Evolutionary conservation across 1,140 invertebrate species (phyloP).

Genomic region (Panagrolaimus sp.): DNA sequence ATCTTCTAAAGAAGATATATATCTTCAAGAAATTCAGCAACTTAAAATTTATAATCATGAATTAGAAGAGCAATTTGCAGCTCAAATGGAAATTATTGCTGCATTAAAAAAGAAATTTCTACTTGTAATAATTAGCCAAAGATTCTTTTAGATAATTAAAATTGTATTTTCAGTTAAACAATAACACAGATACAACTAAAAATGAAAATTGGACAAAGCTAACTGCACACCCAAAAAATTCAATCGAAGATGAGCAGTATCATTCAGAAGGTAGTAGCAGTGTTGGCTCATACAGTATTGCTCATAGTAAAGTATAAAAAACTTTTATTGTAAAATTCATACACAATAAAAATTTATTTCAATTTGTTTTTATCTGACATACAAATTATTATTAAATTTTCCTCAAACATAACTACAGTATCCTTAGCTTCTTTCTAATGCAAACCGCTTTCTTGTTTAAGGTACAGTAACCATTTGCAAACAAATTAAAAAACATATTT

Average conservation of each 20-base stretch:
- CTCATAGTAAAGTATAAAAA: not conserved
- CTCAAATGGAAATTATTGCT: constrained; percentile 51
- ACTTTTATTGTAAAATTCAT: too few relatives aligned
- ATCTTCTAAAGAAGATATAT: constrained; percentile 1
- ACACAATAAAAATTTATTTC: too few relatives aligned
- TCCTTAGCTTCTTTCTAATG: too few relatives aligned
- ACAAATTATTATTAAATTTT: too few relatives aligned
- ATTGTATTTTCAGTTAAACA: constrained; percentile 13
- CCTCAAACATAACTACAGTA: too few relatives aligned
- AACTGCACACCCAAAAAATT: constrained; percentile 24
- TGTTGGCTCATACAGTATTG: not conserved
- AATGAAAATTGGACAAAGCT: constrained; percentile 13
- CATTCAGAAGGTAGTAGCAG: constrained; percentile 20
- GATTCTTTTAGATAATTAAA: not conserved
- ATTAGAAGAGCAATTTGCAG: constrained; percentile 47
- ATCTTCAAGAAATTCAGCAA: constrained; percentile 26
- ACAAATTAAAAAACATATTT: too few relatives aligned
- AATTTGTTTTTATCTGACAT: too few relatives aligned
- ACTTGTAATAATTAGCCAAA: constrained; percentile 21
- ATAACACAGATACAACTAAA: constrained; percentile 1
- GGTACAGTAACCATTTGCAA: too few relatives aligned
- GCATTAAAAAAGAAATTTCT: constrained; percentile 46
- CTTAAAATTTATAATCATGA: constrained; percentile 46
- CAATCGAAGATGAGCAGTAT: constrained; percentile 41
- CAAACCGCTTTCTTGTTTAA: too few relatives aligned